phyloP scores from a whole-genome alignment of 2,797 vertebrate genomes.

The Petrocephalus sullivani region DNA sequence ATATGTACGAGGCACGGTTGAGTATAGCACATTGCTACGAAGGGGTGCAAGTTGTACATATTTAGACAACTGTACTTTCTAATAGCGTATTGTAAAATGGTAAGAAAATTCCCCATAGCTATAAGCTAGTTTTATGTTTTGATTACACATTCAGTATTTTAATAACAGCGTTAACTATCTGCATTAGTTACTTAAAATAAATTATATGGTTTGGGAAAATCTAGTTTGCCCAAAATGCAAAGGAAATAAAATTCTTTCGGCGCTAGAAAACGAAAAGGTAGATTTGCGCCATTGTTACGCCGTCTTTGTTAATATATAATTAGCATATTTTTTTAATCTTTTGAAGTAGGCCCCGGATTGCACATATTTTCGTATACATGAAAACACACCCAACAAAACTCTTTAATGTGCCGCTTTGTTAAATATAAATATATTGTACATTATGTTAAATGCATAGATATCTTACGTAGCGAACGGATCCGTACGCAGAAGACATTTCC shows the following conservation, averaged over 20 bases:
- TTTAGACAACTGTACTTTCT: constrained; percentile 5
- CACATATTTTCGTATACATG: constrained; percentile 22
- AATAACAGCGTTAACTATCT: not conserved
- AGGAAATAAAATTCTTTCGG: not conserved
- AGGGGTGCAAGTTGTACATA: not conserved
- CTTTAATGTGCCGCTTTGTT: not conserved
- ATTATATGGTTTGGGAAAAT: not conserved
- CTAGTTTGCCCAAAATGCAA: not conserved
- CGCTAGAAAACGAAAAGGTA: constrained; percentile 17
- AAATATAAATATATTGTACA: not conserved
- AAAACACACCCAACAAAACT: not conserved
- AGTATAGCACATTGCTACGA: not conserved
- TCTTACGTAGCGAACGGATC: constrained; percentile 12
- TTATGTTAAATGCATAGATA: not conserved
- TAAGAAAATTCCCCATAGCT: not conserved
- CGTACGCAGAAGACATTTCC: not conserved
- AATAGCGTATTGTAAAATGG: not conserved
- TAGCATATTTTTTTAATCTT: constrained; percentile 67
- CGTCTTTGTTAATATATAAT: constrained; percentile 76
- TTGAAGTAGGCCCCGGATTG: constrained; percentile 43
- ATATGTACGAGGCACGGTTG: not conserved
- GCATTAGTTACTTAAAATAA: constrained; percentile 3
- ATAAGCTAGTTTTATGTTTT: not conserved
- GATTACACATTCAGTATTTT: not conserved
- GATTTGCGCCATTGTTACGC: constrained; percentile 69